Evolutionary conservation across 2,888 invertebrate genomes (phyloP).

Genomic region (Diachrysia chrysitis): DNA sequence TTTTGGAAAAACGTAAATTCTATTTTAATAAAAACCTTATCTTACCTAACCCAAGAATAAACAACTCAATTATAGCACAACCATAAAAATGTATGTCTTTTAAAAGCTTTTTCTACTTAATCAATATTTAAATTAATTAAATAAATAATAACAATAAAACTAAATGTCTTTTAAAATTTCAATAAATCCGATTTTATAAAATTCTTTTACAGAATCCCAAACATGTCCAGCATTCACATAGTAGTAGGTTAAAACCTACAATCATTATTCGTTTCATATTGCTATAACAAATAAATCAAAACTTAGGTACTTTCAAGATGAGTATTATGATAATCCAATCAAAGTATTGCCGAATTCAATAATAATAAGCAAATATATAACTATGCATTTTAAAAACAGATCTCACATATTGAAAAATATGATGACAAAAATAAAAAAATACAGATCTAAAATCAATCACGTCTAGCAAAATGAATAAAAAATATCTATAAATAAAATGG

Average conservation of each 20-base stretch:
- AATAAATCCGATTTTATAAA: neutral
- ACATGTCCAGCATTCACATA: conserved; percentile 5
- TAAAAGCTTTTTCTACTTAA: neutral
- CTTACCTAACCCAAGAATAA: no score
- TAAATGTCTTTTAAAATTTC: neutral
- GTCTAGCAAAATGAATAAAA: no score
- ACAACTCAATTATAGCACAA: conserved; percentile 30
- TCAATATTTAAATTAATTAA: no score
- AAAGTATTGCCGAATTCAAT: neutral
- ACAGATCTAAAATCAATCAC: neutral
- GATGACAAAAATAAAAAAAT: neutral
- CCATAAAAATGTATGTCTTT: conserved; percentile 7
- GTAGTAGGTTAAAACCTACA: neutral
- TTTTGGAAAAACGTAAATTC: conserved; percentile 15
- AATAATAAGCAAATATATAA: neutral
- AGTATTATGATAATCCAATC: neutral
- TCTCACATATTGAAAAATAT: neutral
- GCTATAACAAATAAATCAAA: conserved; percentile 1
- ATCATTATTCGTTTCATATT: conserved; percentile 10
- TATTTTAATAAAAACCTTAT: conserved; percentile 22
- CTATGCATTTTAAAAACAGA: neutral
- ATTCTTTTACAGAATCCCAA: conserved; percentile 13
- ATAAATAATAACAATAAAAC: no score
- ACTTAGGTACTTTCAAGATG: neutral
- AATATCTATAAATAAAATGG: no score